Evolutionary conservation across 2,797 vertebrate species (phyloP).

Genomic region (Aulostomus chinensis): DNA sequence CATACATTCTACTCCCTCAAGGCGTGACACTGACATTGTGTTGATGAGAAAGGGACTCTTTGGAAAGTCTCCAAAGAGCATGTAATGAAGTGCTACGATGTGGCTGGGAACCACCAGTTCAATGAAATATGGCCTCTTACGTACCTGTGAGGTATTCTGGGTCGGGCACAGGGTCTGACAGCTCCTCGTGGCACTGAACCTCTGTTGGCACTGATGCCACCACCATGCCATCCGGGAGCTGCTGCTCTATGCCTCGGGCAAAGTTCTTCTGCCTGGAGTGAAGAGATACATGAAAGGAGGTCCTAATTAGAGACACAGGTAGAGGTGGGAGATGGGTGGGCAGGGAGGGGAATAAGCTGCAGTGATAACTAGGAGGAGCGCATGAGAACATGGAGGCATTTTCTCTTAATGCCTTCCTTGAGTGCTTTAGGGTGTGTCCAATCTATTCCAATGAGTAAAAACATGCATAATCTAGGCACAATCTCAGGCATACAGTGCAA

Average conservation of each 20-base stretch:
- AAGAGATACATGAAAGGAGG: conserved; percentile 26
- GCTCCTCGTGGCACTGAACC: conserved; percentile 94
- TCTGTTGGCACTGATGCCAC: conserved; percentile 93
- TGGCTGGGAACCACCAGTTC: conserved; percentile 16
- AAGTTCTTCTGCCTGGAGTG: conserved; percentile 93
- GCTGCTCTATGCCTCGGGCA: conserved; percentile 94
- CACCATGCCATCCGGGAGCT: conserved; percentile 94
- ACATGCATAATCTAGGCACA: too few species aligned
- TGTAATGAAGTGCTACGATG: conserved; percentile 22
- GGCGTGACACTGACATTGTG: too few species aligned
- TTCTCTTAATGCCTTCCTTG: too few species aligned
- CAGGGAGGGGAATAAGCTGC: too few species aligned
- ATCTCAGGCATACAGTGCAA: too few species aligned
- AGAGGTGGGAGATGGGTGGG: too few species aligned
- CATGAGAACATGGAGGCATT: too few species aligned
- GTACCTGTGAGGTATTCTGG: conserved; percentile 95
- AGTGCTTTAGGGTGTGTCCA: too few species aligned
- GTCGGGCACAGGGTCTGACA: conserved; percentile 92
- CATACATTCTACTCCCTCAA: too few species aligned
- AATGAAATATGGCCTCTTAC: conserved; percentile 57
- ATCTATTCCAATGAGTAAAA: too few species aligned
- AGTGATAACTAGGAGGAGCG: too few species aligned
- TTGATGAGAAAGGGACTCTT: neutral
- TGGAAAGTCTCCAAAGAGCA: conserved; percentile 8
- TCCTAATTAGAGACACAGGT: conserved; percentile 32